phyloP scores from a whole-genome alignment of 2,888 invertebrate species.

The Drosophila eohydei region DNA sequence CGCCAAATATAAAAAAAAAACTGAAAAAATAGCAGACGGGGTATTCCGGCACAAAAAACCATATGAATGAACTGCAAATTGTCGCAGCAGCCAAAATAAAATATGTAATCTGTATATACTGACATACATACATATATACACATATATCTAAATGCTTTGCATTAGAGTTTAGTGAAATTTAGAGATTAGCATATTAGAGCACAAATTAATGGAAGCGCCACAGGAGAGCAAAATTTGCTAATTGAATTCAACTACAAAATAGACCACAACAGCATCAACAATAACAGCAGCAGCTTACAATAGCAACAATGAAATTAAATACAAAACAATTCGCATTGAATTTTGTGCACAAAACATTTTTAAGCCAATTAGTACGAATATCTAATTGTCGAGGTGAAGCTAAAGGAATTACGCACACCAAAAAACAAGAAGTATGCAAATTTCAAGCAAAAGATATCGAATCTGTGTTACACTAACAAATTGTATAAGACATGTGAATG shows the following conservation, averaged over 20 bases:
- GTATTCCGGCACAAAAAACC: conserved; percentile 16
- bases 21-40: neutral
- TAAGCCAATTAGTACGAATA: conserved; percentile 58
- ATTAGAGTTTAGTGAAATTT: conserved; percentile 46
- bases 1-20: conserved; percentile 54
- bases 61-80: conserved; percentile 56
- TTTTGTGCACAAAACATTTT: conserved; percentile 46
- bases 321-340: conserved; percentile 36
- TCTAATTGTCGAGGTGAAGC: conserved; percentile 51
- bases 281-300: conserved; percentile 13
- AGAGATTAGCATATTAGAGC: conserved; percentile 63
- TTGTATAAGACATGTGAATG: neutral
- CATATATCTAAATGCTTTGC: conserved; percentile 3
- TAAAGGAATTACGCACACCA: neutral
- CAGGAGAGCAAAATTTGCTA: conserved; percentile 58
- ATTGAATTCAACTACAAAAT: conserved; percentile 57
- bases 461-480: conserved; percentile 4
- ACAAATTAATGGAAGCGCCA: conserved; percentile 38
- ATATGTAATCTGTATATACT: neutral
- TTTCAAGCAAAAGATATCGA: neutral
- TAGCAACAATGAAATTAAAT: conserved; percentile 23
- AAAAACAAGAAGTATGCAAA: conserved; percentile 1
- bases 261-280: conserved; percentile 23
- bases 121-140: neutral
- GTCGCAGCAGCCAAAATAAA: conserved; percentile 31